These are phyloP conservation scores for Fringilla coelebs DNA, from an alignment of 2,797 vertebrate species.

Conservation along the genomic window DNA sequence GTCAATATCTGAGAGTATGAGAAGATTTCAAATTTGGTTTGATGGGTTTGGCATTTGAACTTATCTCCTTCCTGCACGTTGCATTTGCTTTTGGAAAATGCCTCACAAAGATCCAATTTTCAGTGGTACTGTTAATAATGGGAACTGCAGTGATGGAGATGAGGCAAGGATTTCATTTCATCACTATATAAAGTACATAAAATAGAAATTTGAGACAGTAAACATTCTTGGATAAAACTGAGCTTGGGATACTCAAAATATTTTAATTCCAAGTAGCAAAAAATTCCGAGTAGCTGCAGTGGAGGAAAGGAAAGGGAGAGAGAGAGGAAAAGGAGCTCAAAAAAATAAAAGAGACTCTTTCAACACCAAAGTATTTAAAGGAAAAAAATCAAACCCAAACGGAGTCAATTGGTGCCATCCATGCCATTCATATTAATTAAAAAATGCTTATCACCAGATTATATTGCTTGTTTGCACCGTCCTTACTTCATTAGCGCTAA, in stretches of 20 bases:
- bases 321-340: not conserved
- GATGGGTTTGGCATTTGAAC: not conserved
- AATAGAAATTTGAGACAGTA: not conserved
- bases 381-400: not conserved
- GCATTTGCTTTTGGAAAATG: not conserved
- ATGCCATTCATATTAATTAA: constrained; percentile 44
- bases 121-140: not conserved
- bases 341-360: not conserved
- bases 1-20: not conserved
- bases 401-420: constrained; percentile 1
- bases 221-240: not conserved
- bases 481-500: constrained; percentile 50
- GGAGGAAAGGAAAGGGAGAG: not conserved
- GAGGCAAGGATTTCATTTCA: not conserved
- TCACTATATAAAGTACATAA: too few species aligned
- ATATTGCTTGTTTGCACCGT: constrained; percentile 34
- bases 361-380: not conserved
- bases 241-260: not conserved
- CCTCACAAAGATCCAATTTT: not conserved
- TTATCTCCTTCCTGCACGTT: not conserved
- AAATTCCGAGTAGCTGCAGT: not conserved
- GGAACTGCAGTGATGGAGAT: not conserved
- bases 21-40: not conserved
- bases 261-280: not conserved
- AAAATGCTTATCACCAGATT: constrained; percentile 40